Conservation (phyloP, 2,797 vertebrate species). For the Ambastaia sidthimunki region DNA sequence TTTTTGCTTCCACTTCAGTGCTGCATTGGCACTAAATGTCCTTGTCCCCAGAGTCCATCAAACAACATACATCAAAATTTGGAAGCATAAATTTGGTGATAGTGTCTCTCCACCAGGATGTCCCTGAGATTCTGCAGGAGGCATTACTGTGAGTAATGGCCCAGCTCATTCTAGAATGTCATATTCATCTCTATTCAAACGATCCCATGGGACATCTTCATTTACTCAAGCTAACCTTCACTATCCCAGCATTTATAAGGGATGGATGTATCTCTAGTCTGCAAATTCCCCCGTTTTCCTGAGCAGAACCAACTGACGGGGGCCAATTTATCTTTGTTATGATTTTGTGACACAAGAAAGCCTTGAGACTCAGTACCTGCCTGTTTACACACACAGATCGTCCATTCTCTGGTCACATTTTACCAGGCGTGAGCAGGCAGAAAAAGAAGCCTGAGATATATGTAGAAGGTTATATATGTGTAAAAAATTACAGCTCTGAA, state of each 20-base stretch:
- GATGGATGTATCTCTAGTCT: constrained; percentile 29
- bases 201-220: constrained; percentile 64
- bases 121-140: constrained; percentile 66
- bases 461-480: constrained; percentile 44
- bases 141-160: constrained; percentile 73
- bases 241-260: constrained; percentile 44
- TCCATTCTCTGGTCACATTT: not conserved
- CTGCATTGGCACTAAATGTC: constrained; percentile 3
- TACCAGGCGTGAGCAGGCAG: constrained; percentile 20
- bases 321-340: constrained; percentile 45
- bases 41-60: constrained; percentile 43
- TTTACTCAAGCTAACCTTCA: constrained; percentile 67
- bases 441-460: constrained; percentile 14
- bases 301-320: constrained; percentile 4
- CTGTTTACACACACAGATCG: constrained; percentile 19
- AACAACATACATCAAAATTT: constrained; percentile 38
- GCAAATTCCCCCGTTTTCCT: constrained; percentile 40
- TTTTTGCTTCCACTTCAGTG: not conserved
- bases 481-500: constrained; percentile 53
- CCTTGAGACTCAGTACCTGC: constrained; percentile 23
- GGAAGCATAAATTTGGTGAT: constrained; percentile 38
- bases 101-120: constrained; percentile 24
- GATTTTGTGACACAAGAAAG: not conserved
- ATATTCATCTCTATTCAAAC: constrained; percentile 64
- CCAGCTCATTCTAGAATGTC: constrained; percentile 60